Evolutionary conservation across 2,797 vertebrate species (phyloP), one percentile per base, ranked within the genome.

Genomic region (Oreonectes daqikongensis): DNA sequence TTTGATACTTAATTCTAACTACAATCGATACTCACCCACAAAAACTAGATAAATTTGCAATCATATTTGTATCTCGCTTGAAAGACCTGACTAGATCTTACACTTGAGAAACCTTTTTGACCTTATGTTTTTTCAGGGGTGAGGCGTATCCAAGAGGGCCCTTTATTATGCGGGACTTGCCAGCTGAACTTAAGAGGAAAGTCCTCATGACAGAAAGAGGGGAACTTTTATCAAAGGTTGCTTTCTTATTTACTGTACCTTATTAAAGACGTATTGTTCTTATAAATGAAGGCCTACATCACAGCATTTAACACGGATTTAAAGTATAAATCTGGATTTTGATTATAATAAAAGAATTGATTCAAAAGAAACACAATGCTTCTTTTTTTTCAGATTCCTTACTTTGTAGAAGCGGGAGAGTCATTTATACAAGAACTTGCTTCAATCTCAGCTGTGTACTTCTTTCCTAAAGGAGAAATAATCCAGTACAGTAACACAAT

Each of bases 381-480:
- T 73, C 2, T 1, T 10, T 24, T 65, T 55, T 52, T 30, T 57
- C 72, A 83, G 82, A 57, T 81, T 64, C 75, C 71, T 52, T 83
- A 40, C 78, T 79, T 83, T 26, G 40, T 42, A 68, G 32, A 76
- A 61, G 61, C 68, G 30, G 69, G 42, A 48, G 7, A 65, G 42
- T 18, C 26, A 42, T 83, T 83, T 28, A 59, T 79, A 72, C 61
- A 9, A 32, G 75, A 83, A 11, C 35, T 83, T 53, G 61, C 72
- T 67, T 67, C 59, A 68, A 32, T 53, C 7, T 78, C 82, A 24
- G 57, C 57, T 18, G 28, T 83, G 46, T 83, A 81, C 63, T 81
- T 75, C 24, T 83, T 81, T 78, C 82, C 82, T 38, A 68, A 69
- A 81, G 82, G 76, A 17, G 82, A 83, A 77, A 83, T 83, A n/a